phyloP scores from a whole-genome alignment of 2,888 invertebrate genomes.

The Agriopis leucophaearia region DNA sequence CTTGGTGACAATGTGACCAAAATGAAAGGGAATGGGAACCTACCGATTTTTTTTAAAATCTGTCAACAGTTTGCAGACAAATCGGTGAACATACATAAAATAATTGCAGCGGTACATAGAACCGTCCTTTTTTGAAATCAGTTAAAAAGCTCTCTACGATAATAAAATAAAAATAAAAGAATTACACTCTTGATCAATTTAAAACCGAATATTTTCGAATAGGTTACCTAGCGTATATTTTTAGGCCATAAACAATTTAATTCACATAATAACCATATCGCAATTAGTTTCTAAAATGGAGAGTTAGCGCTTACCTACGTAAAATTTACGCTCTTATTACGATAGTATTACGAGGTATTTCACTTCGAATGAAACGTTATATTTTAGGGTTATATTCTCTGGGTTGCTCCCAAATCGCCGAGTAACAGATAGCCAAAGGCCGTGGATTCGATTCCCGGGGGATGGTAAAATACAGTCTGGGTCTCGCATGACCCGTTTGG shows the following conservation, averaged over 20 bases:
- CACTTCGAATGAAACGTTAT: slow-evolving; percentile 25
- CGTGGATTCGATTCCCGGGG: slow-evolving; percentile 41
- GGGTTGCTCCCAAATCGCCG: slow-evolving; percentile 26
- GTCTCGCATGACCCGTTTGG: slow-evolving; percentile 36
- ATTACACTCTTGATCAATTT: neutral
- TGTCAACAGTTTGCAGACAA: no score
- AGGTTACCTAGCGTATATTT: slow-evolving; percentile 2
- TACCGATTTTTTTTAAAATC: no score
- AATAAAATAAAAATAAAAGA: no score
- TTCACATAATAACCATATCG: slow-evolving; percentile 16
- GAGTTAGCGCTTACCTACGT: slow-evolving; percentile 19
- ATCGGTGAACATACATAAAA: no score
- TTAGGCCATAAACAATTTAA: slow-evolving; percentile 19
- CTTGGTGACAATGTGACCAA: no score
- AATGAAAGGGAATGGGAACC: no score
- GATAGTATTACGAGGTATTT: slow-evolving; percentile 10
- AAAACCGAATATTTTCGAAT: neutral
- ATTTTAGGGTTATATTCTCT: slow-evolving; percentile 34
- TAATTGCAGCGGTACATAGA: no score
- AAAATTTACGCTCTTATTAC: slow-evolving; percentile 27
- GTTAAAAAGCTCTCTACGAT: no score
- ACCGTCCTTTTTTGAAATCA: no score
- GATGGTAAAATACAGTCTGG: slow-evolving; percentile 43
- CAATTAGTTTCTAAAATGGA: slow-evolving; percentile 18
- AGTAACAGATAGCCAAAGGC: slow-evolving; percentile 38